Base-by-base conservation (phyloP, 2,888 invertebrate genomes). In the Timema cristinae region DNA sequence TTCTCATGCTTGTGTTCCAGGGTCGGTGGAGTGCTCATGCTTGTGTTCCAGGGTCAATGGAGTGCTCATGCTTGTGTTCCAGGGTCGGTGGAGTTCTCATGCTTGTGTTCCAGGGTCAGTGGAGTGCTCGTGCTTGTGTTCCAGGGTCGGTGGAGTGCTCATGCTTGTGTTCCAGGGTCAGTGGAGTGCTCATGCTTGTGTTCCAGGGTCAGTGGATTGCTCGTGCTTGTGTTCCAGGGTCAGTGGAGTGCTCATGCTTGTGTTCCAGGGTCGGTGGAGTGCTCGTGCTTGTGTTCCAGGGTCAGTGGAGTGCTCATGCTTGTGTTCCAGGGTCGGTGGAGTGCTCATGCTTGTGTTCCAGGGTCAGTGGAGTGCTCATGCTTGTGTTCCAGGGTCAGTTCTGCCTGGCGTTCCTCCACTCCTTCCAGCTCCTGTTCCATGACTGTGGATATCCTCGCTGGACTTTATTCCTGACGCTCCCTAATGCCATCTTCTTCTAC, bases 401-500 rank as follows among this genome's bases (percentile, higher is more conserved):
- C 76, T 78, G 78, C 75, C 15, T 79, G 48, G 78, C 78, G 6
- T 79, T 80, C 77, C 70, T 79, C 8, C 80, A 80, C 71, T 78
- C 77, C 13, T 75, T 76, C 66, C 80, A 80, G 72, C 77, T 80
- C 48, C 74, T 79, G n/a, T 78, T 78, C 75, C 73, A 76, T 72
- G 79, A 79, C 72, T 80, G 80, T 71, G 78, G 77, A 32, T 79
- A 78, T 71, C 79, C 80, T 2, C 73, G 77, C 66, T 78, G 77
- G 77, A 76, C 78, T 0, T 75, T 79, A n/a, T 76, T 77, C 74
- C 76, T 80, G 73, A 77, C 77, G 48, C 74, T 79, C 66, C 79
- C 80, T 16, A 79, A 80, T 74, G 78, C 79, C 67, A 75, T 79
- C 50, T 79, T 86, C 76, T 86, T 86, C 80, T 83, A 85, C 76